Conservation (phyloP, 1,140 invertebrate species). For the Euschistus heros region DNA sequence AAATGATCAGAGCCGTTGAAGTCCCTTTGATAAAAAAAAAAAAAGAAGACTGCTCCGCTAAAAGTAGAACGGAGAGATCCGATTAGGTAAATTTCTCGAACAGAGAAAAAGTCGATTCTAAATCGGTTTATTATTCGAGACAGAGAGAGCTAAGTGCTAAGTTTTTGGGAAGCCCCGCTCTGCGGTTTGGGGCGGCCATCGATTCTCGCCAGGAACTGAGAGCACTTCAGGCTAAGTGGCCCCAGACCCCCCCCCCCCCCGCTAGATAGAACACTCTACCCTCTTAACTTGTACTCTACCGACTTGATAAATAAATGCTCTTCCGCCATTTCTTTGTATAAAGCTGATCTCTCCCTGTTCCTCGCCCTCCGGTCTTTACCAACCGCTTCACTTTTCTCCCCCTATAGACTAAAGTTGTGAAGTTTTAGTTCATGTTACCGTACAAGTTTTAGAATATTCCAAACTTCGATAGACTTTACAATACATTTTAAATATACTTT, state of each 20-base stretch:
- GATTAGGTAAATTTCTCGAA: neutral
- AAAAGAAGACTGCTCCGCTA: conserved; percentile 23
- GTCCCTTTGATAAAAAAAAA: no score
- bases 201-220: neutral
- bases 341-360: conserved; percentile 19
- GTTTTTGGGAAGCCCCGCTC: conserved; percentile 26
- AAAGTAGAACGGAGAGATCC: neutral
- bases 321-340: conserved; percentile 28
- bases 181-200: neutral
- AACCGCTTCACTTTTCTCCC: no score
- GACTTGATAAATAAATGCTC: conserved; percentile 27
- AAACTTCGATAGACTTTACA: no score
- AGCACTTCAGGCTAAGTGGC: neutral
- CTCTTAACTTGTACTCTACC: conserved; percentile 28
- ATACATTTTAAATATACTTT: no score
- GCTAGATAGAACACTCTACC: no score
- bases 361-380: conserved; percentile 28
- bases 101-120: neutral
- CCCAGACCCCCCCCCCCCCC: neutral
- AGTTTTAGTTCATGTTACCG: no score
- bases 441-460: no score
- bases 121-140: conserved; percentile 16
- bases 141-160: neutral
- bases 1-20: no score
- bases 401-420: no score